phyloP scores from a whole-genome alignment of 2,797 vertebrate genomes.

The Phyllotis vaccarum region DNA sequence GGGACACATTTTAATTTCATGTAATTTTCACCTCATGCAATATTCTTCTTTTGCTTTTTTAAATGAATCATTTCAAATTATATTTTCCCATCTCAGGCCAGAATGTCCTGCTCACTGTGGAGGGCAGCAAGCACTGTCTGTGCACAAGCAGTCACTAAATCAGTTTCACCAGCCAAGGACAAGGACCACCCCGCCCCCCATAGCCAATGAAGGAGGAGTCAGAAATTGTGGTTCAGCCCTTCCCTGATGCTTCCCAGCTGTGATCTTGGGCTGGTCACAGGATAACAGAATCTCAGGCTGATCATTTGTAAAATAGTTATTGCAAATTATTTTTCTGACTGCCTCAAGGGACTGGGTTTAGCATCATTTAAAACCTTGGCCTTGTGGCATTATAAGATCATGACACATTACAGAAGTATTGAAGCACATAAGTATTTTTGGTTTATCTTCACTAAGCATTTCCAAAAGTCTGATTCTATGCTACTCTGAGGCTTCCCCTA shows the following conservation, averaged over 20 bases:
- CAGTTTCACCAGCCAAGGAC: not conserved
- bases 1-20: constrained; percentile 11
- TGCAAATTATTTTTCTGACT: constrained; percentile 3
- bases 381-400: not conserved
- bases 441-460: not conserved
- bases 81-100: not conserved
- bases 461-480: not conserved
- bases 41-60: not conserved
- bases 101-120: not conserved
- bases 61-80: constrained; percentile 31
- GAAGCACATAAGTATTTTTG: not conserved
- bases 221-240: constrained; percentile 37
- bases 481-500: not conserved
- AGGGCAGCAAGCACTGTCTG: not conserved
- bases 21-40: constrained; percentile 38
- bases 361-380: not conserved
- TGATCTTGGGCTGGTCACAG: constrained; percentile 50
- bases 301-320: constrained; percentile 52
- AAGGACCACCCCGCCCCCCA: not conserved
- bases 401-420: not conserved
- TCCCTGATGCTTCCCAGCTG: constrained; percentile 71
- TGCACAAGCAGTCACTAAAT: not conserved
- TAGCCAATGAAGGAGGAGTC: not conserved
- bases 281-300: constrained; percentile 2
- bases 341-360: not conserved